phyloP scores from a whole-genome alignment of 1,140 invertebrate species.

The Drosophila arawakana region DNA sequence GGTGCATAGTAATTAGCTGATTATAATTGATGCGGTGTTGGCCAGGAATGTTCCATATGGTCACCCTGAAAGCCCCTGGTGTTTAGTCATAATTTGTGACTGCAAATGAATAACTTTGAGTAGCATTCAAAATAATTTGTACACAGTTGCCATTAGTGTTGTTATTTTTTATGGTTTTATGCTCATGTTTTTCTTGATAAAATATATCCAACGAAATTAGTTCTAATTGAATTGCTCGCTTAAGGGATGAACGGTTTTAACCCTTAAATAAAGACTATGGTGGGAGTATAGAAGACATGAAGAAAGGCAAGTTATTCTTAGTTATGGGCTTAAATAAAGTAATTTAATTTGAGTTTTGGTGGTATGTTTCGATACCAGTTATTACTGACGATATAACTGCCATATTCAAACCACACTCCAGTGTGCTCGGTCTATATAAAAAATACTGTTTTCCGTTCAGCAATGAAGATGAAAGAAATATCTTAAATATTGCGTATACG shows the following conservation, averaged over 20 bases:
- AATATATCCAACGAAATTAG: slow-evolving; percentile 14
- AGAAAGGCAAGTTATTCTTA: neutral
- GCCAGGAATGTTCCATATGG: slow-evolving; percentile 50
- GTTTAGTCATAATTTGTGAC: slow-evolving; percentile 56
- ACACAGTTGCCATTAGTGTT: slow-evolving; percentile 32
- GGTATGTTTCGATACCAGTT: neutral
- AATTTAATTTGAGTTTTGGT: neutral
- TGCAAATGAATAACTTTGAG: slow-evolving; percentile 30
- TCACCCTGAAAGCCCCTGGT: slow-evolving; percentile 27
- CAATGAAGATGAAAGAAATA: slow-evolving; percentile 33
- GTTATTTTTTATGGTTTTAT: slow-evolving; percentile 45
- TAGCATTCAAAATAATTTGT: slow-evolving; percentile 38
- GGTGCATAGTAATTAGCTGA: slow-evolving; percentile 44
- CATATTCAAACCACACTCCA: too few species aligned
- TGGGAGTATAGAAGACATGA: neutral
- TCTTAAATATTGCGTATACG: slow-evolving; percentile 34
- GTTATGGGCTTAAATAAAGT: neutral
- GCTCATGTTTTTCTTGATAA: slow-evolving; percentile 43
- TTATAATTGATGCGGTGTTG: slow-evolving; percentile 37
- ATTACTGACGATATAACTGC: too few species aligned
- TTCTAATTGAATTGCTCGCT: slow-evolving; percentile 39
- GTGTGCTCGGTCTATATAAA: neutral
- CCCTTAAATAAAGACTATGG: slow-evolving; percentile 22
- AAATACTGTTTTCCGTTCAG: neutral
- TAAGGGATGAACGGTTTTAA: slow-evolving; percentile 34